These are phyloP conservation scores for Nothobranchius furzeri DNA, from an alignment of 2,113 vertebrate species.

Conservation along the genomic window DNA sequence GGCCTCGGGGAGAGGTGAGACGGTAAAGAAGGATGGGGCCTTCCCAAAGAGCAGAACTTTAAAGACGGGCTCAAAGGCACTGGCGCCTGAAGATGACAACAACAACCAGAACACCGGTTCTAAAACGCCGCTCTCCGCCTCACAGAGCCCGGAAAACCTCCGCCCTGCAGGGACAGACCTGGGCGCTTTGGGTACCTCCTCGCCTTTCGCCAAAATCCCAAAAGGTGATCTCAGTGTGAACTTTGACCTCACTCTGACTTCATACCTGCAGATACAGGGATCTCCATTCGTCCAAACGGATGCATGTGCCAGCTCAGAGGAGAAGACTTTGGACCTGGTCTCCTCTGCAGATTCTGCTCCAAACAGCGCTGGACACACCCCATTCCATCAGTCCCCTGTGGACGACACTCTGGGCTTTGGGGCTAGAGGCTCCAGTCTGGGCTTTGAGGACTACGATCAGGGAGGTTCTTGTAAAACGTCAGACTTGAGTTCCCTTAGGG, in stretches of 20 bases:
- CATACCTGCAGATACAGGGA: constrained; percentile 25
- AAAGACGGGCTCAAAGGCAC: constrained; percentile 61
- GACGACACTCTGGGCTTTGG: constrained; percentile 39
- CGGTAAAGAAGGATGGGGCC: constrained; percentile 62
- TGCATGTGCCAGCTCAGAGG: constrained; percentile 70
- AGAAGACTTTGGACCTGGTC: constrained; percentile 81
- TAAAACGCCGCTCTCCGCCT: constrained; percentile 53
- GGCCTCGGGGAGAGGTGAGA: constrained; percentile 39
- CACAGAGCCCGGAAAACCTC: too few species aligned
- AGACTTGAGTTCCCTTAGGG: constrained; percentile 48
- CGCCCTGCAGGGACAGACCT: constrained; percentile 50
- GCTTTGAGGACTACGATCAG: constrained; percentile 53
- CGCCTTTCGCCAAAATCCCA: constrained; percentile 72
- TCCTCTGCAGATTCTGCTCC: constrained; percentile 70
- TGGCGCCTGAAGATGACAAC: constrained; percentile 45
- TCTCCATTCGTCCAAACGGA: constrained; percentile 36
- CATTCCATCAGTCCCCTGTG: constrained; percentile 75
- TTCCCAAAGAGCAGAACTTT: constrained; percentile 61
- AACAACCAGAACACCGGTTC: constrained; percentile 20
- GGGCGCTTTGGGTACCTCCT: constrained; percentile 53
- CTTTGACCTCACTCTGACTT: constrained; percentile 77
- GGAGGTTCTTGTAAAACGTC: constrained; percentile 59
- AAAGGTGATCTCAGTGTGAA: constrained; percentile 80
- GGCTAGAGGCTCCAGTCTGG: constrained; percentile 40
- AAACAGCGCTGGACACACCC: constrained; percentile 68